phyloP scores from a whole-genome alignment of 2,797 vertebrate genomes.

The Peromyscus attwateri region DNA sequence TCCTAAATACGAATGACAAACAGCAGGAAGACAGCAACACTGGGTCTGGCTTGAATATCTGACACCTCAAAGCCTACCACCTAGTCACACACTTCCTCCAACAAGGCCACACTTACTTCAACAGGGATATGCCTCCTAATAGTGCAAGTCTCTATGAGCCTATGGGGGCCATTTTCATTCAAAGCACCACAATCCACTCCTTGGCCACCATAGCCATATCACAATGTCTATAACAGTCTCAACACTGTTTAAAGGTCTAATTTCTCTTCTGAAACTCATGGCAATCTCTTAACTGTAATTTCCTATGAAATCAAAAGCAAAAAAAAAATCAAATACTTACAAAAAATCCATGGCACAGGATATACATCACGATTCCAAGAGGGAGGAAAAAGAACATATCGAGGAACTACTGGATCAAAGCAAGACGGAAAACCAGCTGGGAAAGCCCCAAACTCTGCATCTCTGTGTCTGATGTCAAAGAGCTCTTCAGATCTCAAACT shows the following conservation, averaged over 20 bases:
- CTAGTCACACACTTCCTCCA: neutral
- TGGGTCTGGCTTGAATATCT: neutral
- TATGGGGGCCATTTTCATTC: neutral
- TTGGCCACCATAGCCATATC: neutral
- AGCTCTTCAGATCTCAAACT: neutral
- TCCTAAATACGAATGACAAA: neutral
- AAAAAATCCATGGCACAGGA: neutral
- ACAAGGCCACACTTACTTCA: no score
- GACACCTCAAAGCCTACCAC: neutral
- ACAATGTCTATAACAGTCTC: neutral
- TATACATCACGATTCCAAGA: neutral
- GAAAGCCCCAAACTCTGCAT: neutral
- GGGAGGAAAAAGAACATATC: neutral
- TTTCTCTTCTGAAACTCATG: neutral
- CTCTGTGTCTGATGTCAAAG: neutral
- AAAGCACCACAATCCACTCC: neutral
- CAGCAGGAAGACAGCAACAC: neutral
- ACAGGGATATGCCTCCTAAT: neutral
- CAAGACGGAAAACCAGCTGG: neutral
- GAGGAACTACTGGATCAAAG: neutral
- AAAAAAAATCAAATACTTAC: neutral
- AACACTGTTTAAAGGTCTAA: neutral
- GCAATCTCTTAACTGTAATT: neutral
- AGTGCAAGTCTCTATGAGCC: neutral
- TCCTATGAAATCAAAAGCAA: neutral